Evolutionary conservation across 2,888 invertebrate genomes (phyloP).

Genomic region (Tachystola acroxantha): DNA sequence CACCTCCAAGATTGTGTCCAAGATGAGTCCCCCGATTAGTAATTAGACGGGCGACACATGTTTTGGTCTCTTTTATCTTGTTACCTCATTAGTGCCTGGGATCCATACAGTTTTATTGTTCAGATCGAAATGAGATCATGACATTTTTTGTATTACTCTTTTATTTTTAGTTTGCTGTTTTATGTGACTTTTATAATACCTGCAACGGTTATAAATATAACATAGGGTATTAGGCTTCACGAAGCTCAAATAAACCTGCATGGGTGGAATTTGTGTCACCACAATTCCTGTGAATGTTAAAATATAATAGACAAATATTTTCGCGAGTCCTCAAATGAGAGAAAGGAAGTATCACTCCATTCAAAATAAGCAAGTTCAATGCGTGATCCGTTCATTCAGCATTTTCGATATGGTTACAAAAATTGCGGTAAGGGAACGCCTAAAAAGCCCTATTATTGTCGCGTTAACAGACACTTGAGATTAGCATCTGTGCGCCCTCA

Average conservation of each 20-base stretch:
- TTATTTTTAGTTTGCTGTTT: conserved; percentile 18
- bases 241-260: conserved; percentile 5
- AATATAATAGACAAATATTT: conserved; percentile 17
- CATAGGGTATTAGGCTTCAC: too few relatives aligned
- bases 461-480: conserved; percentile 77
- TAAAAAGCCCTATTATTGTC: conserved; percentile 67
- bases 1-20: too few relatives aligned
- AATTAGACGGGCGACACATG: conserved; percentile 74
- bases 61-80: conserved; percentile 62
- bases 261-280: too few relatives aligned
- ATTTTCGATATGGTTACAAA: conserved; percentile 37
- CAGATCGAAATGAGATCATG: conserved; percentile 22
- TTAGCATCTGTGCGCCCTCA: conserved; percentile 73
- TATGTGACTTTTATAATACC: conserved; percentile 10
- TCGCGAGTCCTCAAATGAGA: conserved; percentile 8
- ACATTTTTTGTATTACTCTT: conserved; percentile 9
- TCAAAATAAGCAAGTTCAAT: conserved; percentile 40
- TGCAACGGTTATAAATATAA: conserved; percentile 10
- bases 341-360: conserved; percentile 60
- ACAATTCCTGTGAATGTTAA: background rate
- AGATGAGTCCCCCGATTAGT: conserved; percentile 70
- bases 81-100: conserved; percentile 49
- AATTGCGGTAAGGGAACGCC: conserved; percentile 55
- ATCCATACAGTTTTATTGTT: conserved; percentile 43
- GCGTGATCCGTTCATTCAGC: conserved; percentile 50